Conservation (phyloP, 2,113 vertebrate species). For the Xiphias gladius region DNA sequence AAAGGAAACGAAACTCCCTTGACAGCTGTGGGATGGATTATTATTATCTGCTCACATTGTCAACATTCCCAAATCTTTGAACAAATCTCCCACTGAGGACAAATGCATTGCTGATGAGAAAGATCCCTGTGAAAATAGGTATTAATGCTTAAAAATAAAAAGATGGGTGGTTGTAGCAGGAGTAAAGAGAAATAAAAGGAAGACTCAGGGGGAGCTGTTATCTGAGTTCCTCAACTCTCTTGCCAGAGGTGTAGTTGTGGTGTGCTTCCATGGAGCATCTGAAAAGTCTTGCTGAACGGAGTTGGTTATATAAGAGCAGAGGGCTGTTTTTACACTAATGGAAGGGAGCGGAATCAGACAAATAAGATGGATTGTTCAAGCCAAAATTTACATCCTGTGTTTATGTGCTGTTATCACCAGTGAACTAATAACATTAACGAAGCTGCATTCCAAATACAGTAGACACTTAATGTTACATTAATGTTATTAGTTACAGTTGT, state of each 20-base stretch:
- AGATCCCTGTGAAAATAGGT: not conserved
- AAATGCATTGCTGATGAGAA: not conserved
- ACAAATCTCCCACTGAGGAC: conserved; percentile 8
- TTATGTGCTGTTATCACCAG: too few relatives aligned
- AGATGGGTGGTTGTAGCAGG: not conserved
- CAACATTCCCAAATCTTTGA: not conserved
- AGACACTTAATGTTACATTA: too few relatives aligned
- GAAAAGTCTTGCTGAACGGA: not conserved
- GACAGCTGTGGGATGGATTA: not conserved
- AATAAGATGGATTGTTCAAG: not conserved
- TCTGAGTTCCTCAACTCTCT: conserved; percentile 10
- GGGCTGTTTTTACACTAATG: not conserved
- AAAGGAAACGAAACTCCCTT: not conserved
- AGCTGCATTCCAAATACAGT: not conserved
- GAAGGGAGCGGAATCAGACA: not conserved
- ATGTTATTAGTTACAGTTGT: not conserved
- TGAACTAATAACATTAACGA: not conserved
- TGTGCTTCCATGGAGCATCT: conserved; percentile 5
- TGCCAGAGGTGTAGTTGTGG: conserved; percentile 13
- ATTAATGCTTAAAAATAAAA: conserved; percentile 19
- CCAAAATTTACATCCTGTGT: not conserved
- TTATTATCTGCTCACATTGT: conserved; percentile 3
- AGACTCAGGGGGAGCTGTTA: not conserved
- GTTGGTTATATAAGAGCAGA: not conserved
- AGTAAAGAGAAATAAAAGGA: conserved; percentile 5